Evolutionary conservation across 53 echinoderm and acorn worm species (phyloP).

Genomic region (Paracentrotus lividus): DNA sequence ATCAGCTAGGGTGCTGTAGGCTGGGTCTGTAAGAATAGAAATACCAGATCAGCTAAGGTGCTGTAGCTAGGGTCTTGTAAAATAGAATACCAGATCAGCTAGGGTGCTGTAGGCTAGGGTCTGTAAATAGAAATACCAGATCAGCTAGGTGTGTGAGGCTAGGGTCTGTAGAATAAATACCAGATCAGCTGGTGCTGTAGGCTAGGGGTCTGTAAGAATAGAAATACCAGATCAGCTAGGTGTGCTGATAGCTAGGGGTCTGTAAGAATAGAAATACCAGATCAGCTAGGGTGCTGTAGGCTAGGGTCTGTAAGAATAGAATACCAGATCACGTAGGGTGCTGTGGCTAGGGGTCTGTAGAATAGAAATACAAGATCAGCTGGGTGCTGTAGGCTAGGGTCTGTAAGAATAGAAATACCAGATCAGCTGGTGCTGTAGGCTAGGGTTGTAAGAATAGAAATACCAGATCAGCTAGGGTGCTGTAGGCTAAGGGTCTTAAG

Average conservation of each 20-base stretch:
- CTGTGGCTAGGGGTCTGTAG: constrained; percentile 94
- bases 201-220: constrained; percentile 85
- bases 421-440: constrained; percentile 97
- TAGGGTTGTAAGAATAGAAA: constrained; percentile 77
- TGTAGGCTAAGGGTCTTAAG: constrained; percentile 93
- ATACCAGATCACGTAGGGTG: constrained; percentile 92
- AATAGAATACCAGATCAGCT: constrained; percentile 92
- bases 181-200: constrained; percentile 95
- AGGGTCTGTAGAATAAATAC: constrained; percentile 84
- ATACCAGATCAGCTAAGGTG: constrained; percentile 91
- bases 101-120: constrained; percentile 98
- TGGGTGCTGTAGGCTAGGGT: constrained; percentile 96
- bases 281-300: constrained; percentile 97
- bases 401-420: constrained; percentile 75
- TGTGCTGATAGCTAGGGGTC: constrained; percentile 98
- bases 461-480: constrained; percentile 94
- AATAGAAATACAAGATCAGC: constrained; percentile 82
- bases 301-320: constrained; percentile 91
- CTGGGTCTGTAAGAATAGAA: constrained; percentile 81
- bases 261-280: constrained; percentile 72
- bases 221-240: constrained; percentile 85
- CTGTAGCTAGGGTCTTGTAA: constrained; percentile 92
- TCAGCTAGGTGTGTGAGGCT: constrained; percentile 96
- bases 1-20: constrained; percentile 97
- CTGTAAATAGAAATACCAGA: constrained; percentile 76